Percentiles rank a stretch among this genome's conserved stretches.
phyloP scores from a whole-genome alignment of 1,140 invertebrate genomes.

The Solenopsis fugax region DNA sequence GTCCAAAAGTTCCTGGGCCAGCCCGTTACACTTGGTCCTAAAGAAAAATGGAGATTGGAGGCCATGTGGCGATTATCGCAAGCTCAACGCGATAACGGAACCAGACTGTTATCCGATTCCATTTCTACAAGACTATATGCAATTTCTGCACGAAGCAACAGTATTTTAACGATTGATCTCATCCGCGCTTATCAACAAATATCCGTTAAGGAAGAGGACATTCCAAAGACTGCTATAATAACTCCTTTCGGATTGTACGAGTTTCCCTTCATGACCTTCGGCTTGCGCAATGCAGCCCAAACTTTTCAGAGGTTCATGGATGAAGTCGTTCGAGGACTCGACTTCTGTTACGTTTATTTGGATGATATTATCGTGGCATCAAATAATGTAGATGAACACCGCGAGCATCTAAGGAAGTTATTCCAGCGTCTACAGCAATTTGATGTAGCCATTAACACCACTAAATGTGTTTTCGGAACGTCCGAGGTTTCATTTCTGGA shows the following conservation, averaged over 20 bases:
- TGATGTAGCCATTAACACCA: too few species aligned
- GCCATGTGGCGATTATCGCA: too few species aligned
- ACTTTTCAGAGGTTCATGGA: neutral
- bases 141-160: slow-evolving; percentile 61
- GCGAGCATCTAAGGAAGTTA: too few species aligned
- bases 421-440: too few species aligned
- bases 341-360: too few species aligned
- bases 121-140: too few species aligned
- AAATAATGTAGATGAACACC: too few species aligned
- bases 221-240: slow-evolving; percentile 76
- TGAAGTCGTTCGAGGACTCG: too few species aligned
- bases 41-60: slow-evolving; percentile 79
- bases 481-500: too few species aligned
- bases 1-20: slow-evolving; percentile 39
- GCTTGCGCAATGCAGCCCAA: neutral
- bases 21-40: slow-evolving; percentile 47
- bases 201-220: slow-evolving; percentile 78
- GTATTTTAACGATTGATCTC: slow-evolving; percentile 83
- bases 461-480: too few species aligned
- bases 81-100: too few species aligned
- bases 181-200: slow-evolving; percentile 86
- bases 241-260: neutral
- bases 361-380: too few species aligned
- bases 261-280: neutral
- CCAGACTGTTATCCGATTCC: slow-evolving; percentile 82